A percentile compares a stretch with the other conserved stretches of the same genome.
phyloP scores from a whole-genome alignment of 2,888 invertebrate species.

The Acronicta aceris region DNA sequence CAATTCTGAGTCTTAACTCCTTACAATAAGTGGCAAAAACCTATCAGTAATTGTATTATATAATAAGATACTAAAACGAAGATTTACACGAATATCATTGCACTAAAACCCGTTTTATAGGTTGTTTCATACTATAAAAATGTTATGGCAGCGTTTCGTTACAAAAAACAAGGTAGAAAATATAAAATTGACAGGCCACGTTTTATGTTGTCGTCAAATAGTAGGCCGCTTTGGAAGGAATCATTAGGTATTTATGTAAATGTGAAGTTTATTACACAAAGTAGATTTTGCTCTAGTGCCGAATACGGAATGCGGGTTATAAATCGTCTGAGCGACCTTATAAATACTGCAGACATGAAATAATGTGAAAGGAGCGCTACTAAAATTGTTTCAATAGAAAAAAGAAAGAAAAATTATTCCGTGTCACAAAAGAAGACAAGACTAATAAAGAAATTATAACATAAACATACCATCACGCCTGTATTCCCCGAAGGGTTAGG shows the following conservation, averaged over 20 bases:
- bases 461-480: no score
- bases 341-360: constrained; percentile 20
- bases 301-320: constrained; percentile 39
- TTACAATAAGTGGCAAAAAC: constrained; percentile 27
- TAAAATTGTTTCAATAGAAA: background rate
- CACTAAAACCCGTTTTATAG: constrained; percentile 76
- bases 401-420: no score
- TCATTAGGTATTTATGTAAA: constrained; percentile 73
- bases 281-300: constrained; percentile 56
- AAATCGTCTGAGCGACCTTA: constrained; percentile 41
- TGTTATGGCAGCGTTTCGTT: constrained; percentile 78
- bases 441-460: no score
- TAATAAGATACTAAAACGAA: constrained; percentile 62
- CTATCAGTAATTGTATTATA: constrained; percentile 42
- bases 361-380: constrained; percentile 3
- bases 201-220: constrained; percentile 72
- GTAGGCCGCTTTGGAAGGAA: constrained; percentile 53
- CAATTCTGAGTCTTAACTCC: constrained; percentile 35
- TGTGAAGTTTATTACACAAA: constrained; percentile 62
- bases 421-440: no score
- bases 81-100: constrained; percentile 69
- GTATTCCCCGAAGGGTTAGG: no score
- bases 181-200: constrained; percentile 79
- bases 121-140: constrained; percentile 81
- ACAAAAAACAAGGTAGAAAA: constrained; percentile 74